Conservation (phyloP, 2,113 vertebrate genomes). For the Toxostoma redivivum region DNA sequence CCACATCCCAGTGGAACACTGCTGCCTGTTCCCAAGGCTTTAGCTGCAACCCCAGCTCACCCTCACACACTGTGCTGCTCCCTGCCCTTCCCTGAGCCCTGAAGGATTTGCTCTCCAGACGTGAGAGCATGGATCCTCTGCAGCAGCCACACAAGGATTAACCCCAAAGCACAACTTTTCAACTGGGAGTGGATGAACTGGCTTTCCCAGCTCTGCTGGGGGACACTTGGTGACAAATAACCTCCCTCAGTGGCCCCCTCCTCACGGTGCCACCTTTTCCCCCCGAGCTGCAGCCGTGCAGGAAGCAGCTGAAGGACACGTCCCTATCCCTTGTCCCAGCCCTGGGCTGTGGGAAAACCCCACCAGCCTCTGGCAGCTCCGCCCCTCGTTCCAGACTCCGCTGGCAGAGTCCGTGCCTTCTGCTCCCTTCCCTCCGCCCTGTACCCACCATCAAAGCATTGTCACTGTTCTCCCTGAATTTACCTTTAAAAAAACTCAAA, state of each 20-base stretch:
- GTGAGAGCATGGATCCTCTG: accelerated
- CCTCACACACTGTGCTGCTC: neutral
- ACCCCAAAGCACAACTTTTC: neutral
- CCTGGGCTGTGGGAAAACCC: neutral
- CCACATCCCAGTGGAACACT: too few species aligned
- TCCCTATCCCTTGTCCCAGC: neutral
- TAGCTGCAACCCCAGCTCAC: neutral
- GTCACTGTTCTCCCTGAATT: accelerated
- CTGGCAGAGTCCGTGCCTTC: too few species aligned
- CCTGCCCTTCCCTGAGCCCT: neutral
- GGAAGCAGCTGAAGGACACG: neutral
- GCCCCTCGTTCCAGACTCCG: accelerated
- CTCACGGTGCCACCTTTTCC: neutral
- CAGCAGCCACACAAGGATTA: neutral
- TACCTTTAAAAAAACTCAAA: neutral
- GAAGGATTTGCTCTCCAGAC: too few species aligned
- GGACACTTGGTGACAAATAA: neutral
- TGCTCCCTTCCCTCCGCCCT: neutral
- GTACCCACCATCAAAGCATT: accelerated
- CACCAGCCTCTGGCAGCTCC: neutral
- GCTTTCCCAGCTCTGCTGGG: neutral
- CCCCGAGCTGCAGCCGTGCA: neutral
- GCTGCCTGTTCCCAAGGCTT: neutral
- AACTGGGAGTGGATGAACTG: neutral
- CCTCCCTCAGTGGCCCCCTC: neutral